These are phyloP conservation scores for Halichoeres trimaculatus DNA, from an alignment of 2,113 vertebrate species.

Conservation along the genomic window DNA sequence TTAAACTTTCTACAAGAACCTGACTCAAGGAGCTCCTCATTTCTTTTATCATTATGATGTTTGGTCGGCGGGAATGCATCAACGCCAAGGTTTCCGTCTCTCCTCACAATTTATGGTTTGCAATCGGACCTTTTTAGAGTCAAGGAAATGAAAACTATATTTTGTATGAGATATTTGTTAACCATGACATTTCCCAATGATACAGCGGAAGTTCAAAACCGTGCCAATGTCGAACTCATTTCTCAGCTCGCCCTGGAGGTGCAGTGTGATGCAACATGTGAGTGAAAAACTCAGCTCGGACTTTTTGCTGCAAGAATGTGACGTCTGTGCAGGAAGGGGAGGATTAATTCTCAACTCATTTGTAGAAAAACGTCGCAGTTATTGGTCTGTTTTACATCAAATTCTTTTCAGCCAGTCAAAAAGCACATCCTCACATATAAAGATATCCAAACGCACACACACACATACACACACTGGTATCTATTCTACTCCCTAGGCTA, in stretches of 20 bases:
- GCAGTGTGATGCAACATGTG: slow-evolving; percentile 25
- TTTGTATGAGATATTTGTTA: slow-evolving; percentile 2
- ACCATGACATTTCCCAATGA: slow-evolving; percentile 5
- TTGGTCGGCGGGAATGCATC: slow-evolving; percentile 8
- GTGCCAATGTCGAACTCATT: slow-evolving; percentile 24
- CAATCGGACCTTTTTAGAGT: background rate
- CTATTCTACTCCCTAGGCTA: background rate
- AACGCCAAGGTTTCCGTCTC: slow-evolving; percentile 3
- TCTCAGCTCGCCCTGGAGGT: slow-evolving; percentile 13
- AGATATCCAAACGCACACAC: background rate
- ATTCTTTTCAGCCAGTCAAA: background rate
- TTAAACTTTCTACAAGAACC: slow-evolving; percentile 10
- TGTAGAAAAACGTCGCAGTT: background rate
- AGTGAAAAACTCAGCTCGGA: background rate
- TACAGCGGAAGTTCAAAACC: slow-evolving; percentile 7
- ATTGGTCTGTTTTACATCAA: background rate
- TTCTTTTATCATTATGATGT: slow-evolving; percentile 19
- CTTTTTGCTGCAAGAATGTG: slow-evolving; percentile 1
- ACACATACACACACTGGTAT: slow-evolving; percentile 1
- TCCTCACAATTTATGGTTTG: slow-evolving; percentile 15
- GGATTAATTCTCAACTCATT: background rate
- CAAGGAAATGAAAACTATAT: background rate
- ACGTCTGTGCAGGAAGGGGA: slow-evolving; percentile 17
- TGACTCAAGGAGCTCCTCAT: slow-evolving; percentile 3
- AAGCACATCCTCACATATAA: no score